Percentiles rank a stretch among this genome's conserved stretches.
These are phyloP conservation scores for Darevskia nairensis DNA, from an alignment of 2,797 vertebrate species.

Conservation along the genomic window DNA sequence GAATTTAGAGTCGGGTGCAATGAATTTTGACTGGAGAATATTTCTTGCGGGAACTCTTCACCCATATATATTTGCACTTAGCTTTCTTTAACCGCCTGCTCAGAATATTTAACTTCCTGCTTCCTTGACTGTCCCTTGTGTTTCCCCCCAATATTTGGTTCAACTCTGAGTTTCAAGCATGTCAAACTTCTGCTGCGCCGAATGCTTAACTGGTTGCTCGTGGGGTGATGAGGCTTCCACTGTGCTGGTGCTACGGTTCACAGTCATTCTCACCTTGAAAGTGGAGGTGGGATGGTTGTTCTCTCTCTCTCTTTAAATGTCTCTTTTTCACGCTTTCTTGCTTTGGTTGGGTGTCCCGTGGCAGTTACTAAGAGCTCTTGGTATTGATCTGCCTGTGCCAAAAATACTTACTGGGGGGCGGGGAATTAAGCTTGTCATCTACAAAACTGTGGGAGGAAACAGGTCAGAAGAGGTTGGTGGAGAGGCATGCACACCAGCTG, in stretches of 20 bases:
- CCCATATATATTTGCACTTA: not conserved
- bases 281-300: not conserved
- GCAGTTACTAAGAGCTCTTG: not conserved
- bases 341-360: not conserved
- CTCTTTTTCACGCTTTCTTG: not conserved
- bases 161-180: not conserved
- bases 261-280: not conserved
- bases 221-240: no score
- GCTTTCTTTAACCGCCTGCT: not conserved
- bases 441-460: not conserved
- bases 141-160: not conserved
- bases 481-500: no score
- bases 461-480: not conserved
- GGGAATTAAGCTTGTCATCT: not conserved
- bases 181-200: not conserved
- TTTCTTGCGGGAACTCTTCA: no score
- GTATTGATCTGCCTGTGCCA: slow-evolving; percentile 1
- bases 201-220: not conserved
- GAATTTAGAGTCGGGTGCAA: not conserved
- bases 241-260: not conserved
- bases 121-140: not conserved
- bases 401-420: slow-evolving; percentile 2
- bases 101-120: not conserved
- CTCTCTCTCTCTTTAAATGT: not conserved
- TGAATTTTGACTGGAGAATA: no score